phyloP scores from a whole-genome alignment of 2,888 invertebrate genomes.

The Philonicus albiceps region DNA sequence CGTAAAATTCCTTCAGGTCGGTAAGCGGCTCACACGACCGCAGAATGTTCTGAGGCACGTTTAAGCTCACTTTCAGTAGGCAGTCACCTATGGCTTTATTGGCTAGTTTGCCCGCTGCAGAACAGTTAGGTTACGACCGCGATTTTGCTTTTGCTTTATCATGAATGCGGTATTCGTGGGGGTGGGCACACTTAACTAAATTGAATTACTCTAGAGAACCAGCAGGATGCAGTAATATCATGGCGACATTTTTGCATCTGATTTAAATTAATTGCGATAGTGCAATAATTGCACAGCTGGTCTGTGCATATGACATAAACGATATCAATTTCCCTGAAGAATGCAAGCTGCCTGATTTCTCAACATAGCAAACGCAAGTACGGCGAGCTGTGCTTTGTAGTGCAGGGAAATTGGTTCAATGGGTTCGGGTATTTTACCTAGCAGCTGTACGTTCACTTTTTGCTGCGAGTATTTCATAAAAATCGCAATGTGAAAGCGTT shows the following conservation, averaged over 20 bases:
- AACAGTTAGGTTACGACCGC: neutral
- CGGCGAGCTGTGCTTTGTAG: neutral
- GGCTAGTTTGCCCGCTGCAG: neutral
- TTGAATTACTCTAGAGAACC: neutral
- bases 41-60: neutral
- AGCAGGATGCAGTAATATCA: neutral
- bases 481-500: conserved; percentile 26
- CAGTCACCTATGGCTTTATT: neutral
- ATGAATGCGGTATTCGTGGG: neutral
- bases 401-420: conserved; percentile 33
- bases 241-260: neutral
- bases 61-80: neutral
- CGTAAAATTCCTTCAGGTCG: neutral
- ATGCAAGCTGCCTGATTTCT: conserved; percentile 3
- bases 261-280: neutral
- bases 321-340: conserved; percentile 26
- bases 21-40: neutral
- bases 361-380: neutral
- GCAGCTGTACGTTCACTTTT: conserved; percentile 12
- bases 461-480: conserved; percentile 9
- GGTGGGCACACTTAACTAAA: neutral
- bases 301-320: neutral
- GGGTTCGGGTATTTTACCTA: neutral
- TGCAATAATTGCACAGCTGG: neutral
- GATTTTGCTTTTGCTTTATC: neutral